A percentile compares a stretch with the other conserved stretches of the same genome.
These are phyloP conservation scores for Hemibagrus guttatus DNA, from an alignment of 2,797 vertebrate genomes.

Conservation along the genomic window DNA sequence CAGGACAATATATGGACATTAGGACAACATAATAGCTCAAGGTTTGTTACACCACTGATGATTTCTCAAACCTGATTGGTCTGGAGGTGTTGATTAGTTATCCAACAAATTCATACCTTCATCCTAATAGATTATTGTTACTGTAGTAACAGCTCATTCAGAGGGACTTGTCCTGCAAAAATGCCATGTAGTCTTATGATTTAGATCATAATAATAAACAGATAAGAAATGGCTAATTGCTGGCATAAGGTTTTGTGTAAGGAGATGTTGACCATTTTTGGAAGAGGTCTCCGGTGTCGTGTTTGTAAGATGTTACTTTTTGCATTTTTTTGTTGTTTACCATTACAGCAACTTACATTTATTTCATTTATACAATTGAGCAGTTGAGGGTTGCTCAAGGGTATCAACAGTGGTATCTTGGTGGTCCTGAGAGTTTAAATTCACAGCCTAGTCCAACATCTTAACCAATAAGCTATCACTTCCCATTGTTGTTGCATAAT, in stretches of 20 bases:
- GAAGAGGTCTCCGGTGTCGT: not conserved
- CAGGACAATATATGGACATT: too few relatives aligned
- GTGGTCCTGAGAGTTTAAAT: too few relatives aligned
- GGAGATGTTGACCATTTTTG: too few relatives aligned
- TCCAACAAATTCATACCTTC: not conserved
- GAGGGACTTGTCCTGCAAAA: not conserved
- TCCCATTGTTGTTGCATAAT: not conserved
- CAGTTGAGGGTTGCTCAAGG: too few relatives aligned
- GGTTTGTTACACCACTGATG: not conserved
- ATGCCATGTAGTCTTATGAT: not conserved
- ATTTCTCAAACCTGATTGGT: conserved; percentile 3
- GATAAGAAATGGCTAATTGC: not conserved
- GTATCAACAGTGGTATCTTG: too few relatives aligned
- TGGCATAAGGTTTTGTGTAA: too few relatives aligned
- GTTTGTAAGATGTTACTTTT: not conserved
- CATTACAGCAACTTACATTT: too few relatives aligned
- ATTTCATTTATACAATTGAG: too few relatives aligned
- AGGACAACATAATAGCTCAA: not conserved
- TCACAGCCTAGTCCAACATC: too few relatives aligned
- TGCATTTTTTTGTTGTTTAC: not conserved
- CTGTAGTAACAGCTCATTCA: not conserved
- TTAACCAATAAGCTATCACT: too few relatives aligned
- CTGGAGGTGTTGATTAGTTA: not conserved
- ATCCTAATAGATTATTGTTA: not conserved
- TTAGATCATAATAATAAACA: not conserved